phyloP scores from a whole-genome alignment of 23 tunicate genomes.

The Corella eumyota region DNA sequence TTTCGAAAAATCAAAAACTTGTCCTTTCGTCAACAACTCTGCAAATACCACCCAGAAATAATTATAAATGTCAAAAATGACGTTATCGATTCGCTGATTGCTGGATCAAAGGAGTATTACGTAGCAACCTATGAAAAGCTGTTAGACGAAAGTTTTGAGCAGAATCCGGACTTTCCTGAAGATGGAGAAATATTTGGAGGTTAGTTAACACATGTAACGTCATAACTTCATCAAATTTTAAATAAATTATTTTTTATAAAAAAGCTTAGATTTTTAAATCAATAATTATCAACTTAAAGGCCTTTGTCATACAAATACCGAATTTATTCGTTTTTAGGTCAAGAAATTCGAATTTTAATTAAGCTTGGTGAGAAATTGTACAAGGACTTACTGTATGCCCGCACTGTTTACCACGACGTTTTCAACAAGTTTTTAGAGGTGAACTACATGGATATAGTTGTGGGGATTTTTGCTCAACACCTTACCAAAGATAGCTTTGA shows the following conservation, averaged over 20 bases:
- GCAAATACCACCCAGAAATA: slow-evolving; percentile 29
- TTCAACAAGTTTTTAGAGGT: slow-evolving; percentile 52
- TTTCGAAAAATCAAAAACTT: slow-evolving; percentile 23
- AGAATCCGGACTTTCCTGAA: not conserved
- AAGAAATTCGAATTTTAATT: slow-evolving; percentile 31
- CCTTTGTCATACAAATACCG: not conserved
- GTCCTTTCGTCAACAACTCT: slow-evolving; percentile 21
- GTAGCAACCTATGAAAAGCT: slow-evolving; percentile 17
- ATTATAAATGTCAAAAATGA: slow-evolving; percentile 30
- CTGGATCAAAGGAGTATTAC: slow-evolving; percentile 43
- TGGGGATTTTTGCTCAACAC: slow-evolving; percentile 12
- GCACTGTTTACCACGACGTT: slow-evolving; percentile 36
- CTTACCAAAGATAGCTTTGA: slow-evolving; percentile 35
- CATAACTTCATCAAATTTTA: not conserved
- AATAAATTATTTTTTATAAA: not conserved
- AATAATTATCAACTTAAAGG: not conserved
- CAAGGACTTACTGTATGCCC: slow-evolving; percentile 30
- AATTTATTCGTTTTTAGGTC: too few species aligned
- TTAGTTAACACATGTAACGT: not conserved
- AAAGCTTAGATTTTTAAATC: not conserved
- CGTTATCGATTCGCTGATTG: slow-evolving; percentile 23
- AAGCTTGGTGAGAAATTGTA: slow-evolving; percentile 39
- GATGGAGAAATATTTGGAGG: slow-evolving; percentile 12
- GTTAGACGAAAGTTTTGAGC: slow-evolving; percentile 26
- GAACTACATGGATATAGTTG: slow-evolving; percentile 39